A percentile compares a stretch with the other conserved stretches of the same genome.
Evolutionary conservation across 2,888 invertebrate genomes (phyloP).

Genomic region (Serrognathus titanus): DNA sequence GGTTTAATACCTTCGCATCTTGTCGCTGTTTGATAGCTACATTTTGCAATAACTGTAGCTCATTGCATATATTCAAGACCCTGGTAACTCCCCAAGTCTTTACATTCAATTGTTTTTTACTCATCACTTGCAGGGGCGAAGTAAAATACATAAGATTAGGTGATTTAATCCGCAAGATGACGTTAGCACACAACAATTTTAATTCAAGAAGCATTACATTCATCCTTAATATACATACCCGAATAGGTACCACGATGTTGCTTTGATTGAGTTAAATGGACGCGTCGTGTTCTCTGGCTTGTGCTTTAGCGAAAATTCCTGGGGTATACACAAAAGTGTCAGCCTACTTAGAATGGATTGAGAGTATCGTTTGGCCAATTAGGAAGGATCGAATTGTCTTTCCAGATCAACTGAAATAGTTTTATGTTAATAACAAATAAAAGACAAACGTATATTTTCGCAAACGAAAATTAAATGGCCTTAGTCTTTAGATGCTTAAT

Average conservation of each 20-base stretch:
- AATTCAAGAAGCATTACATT: conserved; percentile 35
- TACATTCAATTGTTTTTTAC: too few relatives aligned
- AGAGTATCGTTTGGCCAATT: conserved; percentile 54
- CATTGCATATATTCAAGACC: conserved; percentile 52
- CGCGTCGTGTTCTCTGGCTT: conserved; percentile 39
- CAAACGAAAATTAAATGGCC: too few relatives aligned
- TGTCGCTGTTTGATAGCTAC: too few relatives aligned
- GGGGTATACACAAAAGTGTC: conserved; percentile 60
- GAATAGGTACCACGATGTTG: conserved; percentile 52
- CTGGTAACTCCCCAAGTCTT: conserved; percentile 22
- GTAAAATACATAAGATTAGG: conserved; percentile 42
- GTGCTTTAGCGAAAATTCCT: conserved; percentile 33
- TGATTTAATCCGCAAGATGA: conserved; percentile 38
- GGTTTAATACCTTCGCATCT: too few relatives aligned
- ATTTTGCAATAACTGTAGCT: conserved; percentile 64
- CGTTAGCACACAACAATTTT: conserved; percentile 35
- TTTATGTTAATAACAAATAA: too few relatives aligned
- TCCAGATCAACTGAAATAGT: too few relatives aligned
- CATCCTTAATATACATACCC: conserved; percentile 47
- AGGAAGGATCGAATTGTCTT: too few relatives aligned
- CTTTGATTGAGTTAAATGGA: conserved; percentile 46
- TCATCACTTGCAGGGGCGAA: background rate
- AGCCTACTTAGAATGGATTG: conserved; percentile 58
- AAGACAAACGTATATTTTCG: too few relatives aligned
- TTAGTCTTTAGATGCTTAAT: too few relatives aligned